Evolutionary conservation across 1,140 invertebrate genomes (phyloP), one percentile per base, ranked within the genome.

Genomic region (Solen grandis): DNA sequence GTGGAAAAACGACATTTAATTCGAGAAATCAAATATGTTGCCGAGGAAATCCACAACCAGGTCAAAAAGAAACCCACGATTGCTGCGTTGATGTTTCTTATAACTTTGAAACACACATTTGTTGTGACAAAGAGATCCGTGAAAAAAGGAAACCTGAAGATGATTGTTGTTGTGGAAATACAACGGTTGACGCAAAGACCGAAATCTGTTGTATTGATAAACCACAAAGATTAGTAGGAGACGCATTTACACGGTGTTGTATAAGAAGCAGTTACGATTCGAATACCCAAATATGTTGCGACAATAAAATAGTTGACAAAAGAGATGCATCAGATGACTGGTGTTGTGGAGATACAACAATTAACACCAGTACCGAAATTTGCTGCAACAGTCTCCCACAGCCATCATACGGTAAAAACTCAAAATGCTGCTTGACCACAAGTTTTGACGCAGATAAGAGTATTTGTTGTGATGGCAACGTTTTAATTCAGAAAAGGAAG

Each of bases 71-170:
- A 22, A 52, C 55, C 0, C 31, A 22, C 10, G 68, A 72, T 29
- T 80, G 77, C 57, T 80, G 77, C 35, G 77, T 70, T 54, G 60
- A 80, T 36, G 54, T 70, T 41, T 62, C 68, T 13, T 80, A 72
- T 31, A 38, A 60, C 19, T 22, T 63, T 2, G 50, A 10, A 10
- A n/a, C 55, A 22, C 25, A 72, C 46, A 41, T 80, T 0, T 80
- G 77, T 50, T 80, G 77, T 65, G 69, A 73, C 2, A 66, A 66
- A 27, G 60, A 41, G 14, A 54, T 73, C 5, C 63, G 60, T 38
- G 19, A 38, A 27, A 80, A 73, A 33, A 62, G 36, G 62, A 35
- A 63, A 54, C 31, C 31, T 52, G 36, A 78, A 52, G 75, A 78
- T 22, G 52, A 68, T 50, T 60, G 46, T 2, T 80, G 77, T 25